Evolutionary conservation across 2,113 vertebrate genomes (phyloP).

Genomic region (Eubucco bourcierii): DNA sequence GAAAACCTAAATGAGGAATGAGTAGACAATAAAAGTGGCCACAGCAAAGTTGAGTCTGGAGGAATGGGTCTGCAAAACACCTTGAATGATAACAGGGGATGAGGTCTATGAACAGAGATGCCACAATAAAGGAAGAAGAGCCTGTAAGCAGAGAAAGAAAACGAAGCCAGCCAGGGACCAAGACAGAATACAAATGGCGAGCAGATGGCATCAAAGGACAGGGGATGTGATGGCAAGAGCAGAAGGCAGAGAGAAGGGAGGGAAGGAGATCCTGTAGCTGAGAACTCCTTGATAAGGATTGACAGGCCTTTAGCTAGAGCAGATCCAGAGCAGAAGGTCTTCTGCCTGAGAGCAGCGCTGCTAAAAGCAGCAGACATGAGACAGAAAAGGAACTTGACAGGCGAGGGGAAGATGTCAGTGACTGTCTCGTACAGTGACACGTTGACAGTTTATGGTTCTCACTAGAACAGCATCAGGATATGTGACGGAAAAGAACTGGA

Average conservation of each 20-base stretch:
- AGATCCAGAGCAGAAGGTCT: background rate
- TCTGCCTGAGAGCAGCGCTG: background rate
- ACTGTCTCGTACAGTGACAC: background rate
- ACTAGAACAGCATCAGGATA: background rate
- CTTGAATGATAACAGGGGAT: no score
- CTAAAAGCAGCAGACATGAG: background rate
- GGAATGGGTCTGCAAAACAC: no score
- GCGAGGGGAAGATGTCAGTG: background rate
- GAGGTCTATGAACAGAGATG: background rate
- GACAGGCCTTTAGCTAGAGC: background rate
- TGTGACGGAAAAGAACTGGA: background rate
- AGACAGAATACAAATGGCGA: accelerated
- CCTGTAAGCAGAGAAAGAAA: background rate
- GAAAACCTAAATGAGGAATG: no score
- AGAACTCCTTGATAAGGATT: no score
- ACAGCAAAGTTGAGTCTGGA: no score
- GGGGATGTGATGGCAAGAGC: background rate
- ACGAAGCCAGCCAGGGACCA: background rate
- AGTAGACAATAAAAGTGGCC: no score
- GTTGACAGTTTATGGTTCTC: background rate
- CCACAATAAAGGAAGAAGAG: background rate
- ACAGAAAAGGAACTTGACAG: background rate
- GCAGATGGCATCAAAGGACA: background rate
- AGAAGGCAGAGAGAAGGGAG: background rate
- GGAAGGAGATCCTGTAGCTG: background rate